Evolutionary conservation across 1,140 invertebrate species (phyloP), one percentile per base, ranked within the genome.

Genomic region (Drosophila parvula): DNA sequence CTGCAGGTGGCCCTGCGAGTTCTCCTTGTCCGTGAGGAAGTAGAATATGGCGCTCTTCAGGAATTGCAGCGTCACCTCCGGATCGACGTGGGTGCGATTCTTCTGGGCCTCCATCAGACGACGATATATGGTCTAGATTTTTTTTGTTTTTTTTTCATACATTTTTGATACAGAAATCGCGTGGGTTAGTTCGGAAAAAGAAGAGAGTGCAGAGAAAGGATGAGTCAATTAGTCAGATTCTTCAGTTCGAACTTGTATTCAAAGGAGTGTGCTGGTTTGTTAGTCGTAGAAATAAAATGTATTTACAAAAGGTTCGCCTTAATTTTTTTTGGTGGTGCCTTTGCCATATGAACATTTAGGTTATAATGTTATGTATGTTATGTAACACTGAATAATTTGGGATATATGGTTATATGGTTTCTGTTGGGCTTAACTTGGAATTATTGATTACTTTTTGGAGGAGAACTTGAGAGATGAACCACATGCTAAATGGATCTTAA

Each of bases 11-110:
- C 96, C 96, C 78, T 96, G 95, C 64, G 95, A 95, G 89, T 97
- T 97, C 81, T 97, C 96, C 76, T 95, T 95, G 89, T 98, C 96
- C 0, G 96, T 97, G 45, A 98, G 93, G 90, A 97, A 97, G 91
- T 98, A 97, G 90, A 97, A 98, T 79, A 98, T 94, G n/a, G 96
- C 96, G 60, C 96, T 97, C 92, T 97, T 97, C 57, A 98, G 93
- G 92, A 98, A 98, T 91, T 97, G 96, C 78, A 98, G 92, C 8
- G 96, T 97, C 67, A 97, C 95, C 93, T 97, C 96, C 44, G 96
- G 96, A 93, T 97, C 96, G 44, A 96, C 94, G 74, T 93, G 94
- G 78, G 93, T 94, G 79, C 85, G 94, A 81, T 93, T 94, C 81
- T 92, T 92, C 91, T 95, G 95, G 38, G 95, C 94, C 92, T 96